Conservation (phyloP, 2,113 vertebrate species). For the Hemicordylus capensis region DNA sequence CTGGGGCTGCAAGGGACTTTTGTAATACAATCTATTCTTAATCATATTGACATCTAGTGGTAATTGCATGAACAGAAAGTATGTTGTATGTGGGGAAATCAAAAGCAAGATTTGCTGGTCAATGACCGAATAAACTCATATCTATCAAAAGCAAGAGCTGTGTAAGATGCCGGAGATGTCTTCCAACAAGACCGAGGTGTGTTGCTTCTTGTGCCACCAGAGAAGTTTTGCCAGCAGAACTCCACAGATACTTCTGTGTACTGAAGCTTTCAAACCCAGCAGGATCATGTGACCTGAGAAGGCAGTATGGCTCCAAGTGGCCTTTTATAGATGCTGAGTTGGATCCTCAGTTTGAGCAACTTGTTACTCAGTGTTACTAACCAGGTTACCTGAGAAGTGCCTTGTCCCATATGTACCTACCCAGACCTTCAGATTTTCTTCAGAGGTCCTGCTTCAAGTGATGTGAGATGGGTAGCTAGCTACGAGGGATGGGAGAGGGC, state of each 20-base stretch:
- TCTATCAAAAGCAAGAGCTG: background rate
- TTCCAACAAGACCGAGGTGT: background rate
- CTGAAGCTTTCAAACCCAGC: background rate
- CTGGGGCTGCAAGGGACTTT: background rate
- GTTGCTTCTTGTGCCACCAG: background rate
- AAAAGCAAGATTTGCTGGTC: background rate
- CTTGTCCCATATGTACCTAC: background rate
- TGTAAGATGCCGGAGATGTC: too few relatives aligned
- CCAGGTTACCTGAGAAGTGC: too few relatives aligned
- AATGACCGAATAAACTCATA: too few relatives aligned
- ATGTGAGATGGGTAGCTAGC: too few relatives aligned
- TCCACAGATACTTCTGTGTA: too few relatives aligned
- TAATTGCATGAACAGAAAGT: background rate
- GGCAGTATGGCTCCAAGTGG: background rate
- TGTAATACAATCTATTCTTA: background rate
- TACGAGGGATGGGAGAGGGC: too few relatives aligned
- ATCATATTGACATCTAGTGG: background rate
- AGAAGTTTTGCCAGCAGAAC: background rate
- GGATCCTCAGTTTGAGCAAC: background rate
- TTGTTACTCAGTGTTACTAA: background rate
- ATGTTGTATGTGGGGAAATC: background rate
- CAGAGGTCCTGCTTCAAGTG: too few relatives aligned
- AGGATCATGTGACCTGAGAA: background rate
- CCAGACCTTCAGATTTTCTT: too few relatives aligned
- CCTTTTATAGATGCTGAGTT: background rate